phyloP scores from a whole-genome alignment of 2,113 vertebrate species.

The Oryzias melastigma region DNA sequence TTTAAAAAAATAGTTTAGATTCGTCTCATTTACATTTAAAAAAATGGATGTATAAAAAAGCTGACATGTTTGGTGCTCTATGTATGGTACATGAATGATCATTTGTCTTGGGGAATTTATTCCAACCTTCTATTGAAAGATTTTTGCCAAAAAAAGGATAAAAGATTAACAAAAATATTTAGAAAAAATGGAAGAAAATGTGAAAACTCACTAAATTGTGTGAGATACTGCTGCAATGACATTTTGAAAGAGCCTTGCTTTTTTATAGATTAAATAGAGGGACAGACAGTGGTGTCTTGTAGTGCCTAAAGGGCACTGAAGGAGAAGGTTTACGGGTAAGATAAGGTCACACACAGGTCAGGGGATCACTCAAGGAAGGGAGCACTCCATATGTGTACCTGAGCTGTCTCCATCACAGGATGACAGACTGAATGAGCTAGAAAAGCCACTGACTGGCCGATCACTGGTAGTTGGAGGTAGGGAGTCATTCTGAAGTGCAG shows the following conservation, averaged over 20 bases:
- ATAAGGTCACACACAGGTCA: slow-evolving; percentile 13
- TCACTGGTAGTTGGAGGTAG: slow-evolving; percentile 80
- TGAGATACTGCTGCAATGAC: not conserved
- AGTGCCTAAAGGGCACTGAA: slow-evolving; percentile 3
- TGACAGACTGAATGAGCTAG: slow-evolving; percentile 83
- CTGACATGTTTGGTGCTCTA: too few species aligned
- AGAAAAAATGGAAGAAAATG: not conserved
- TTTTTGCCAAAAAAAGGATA: too few species aligned
- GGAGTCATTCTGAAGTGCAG: slow-evolving; percentile 59
- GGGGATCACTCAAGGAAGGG: slow-evolving; percentile 2
- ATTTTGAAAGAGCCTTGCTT: slow-evolving; percentile 7
- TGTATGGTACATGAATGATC: too few species aligned
- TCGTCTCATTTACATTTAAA: too few species aligned
- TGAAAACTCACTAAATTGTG: not conserved
- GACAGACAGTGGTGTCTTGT: not conserved
- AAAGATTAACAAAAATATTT: too few species aligned
- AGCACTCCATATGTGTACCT: slow-evolving; percentile 68
- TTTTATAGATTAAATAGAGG: slow-evolving; percentile 25
- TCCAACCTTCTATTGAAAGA: too few species aligned
- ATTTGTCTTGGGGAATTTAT: too few species aligned
- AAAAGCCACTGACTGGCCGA: slow-evolving; percentile 84
- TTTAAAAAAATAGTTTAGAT: not conserved
- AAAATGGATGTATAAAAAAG: too few species aligned
- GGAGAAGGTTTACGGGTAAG: slow-evolving; percentile 4
- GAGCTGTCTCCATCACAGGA: slow-evolving; percentile 78